A percentile compares a stretch with the other conserved stretches of the same genome.
phyloP scores from a whole-genome alignment of 2,888 invertebrate genomes.

The Cepaea hortensis region DNA sequence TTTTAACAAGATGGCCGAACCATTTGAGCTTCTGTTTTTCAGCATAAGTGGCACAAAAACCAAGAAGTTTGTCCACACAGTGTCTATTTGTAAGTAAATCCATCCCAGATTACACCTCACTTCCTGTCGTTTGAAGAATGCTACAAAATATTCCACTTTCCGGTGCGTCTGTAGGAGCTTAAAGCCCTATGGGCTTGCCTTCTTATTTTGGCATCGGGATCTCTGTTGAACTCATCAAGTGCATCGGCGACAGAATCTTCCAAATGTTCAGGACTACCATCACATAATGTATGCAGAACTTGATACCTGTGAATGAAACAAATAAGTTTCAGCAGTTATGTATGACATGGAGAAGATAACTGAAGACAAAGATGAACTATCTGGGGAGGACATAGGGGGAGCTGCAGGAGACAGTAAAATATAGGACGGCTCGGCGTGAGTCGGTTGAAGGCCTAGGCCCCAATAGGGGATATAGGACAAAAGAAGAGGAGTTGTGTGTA shows the following conservation, averaged over 20 bases:
- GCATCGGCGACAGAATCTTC: constrained; percentile 70
- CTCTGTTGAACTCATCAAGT: constrained; percentile 71
- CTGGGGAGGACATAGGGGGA: too few species aligned
- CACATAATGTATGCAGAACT: constrained; percentile 74
- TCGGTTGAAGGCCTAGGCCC: too few species aligned
- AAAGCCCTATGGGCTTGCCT: constrained; percentile 72
- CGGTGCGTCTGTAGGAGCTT: constrained; percentile 69
- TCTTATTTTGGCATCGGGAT: constrained; percentile 68
- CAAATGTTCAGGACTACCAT: constrained; percentile 73
- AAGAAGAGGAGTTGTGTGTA: too few species aligned
- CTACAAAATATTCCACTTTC: constrained; percentile 74
- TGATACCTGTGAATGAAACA: constrained; percentile 65
- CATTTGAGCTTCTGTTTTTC: too few species aligned
- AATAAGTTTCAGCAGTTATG: constrained; percentile 52
- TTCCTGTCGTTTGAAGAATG: neutral
- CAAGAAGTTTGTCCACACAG: neutral
- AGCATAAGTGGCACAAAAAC: neutral
- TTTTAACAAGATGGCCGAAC: too few species aligned
- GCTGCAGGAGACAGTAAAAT: too few species aligned
- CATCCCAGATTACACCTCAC: too few species aligned
- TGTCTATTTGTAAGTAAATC: too few species aligned
- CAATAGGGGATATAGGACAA: too few species aligned
- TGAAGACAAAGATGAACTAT: too few species aligned
- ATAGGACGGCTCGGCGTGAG: too few species aligned
- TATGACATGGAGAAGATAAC: too few species aligned